Conservation (phyloP, 1,140 invertebrate species). For the Belonocnema kinseyi region DNA sequence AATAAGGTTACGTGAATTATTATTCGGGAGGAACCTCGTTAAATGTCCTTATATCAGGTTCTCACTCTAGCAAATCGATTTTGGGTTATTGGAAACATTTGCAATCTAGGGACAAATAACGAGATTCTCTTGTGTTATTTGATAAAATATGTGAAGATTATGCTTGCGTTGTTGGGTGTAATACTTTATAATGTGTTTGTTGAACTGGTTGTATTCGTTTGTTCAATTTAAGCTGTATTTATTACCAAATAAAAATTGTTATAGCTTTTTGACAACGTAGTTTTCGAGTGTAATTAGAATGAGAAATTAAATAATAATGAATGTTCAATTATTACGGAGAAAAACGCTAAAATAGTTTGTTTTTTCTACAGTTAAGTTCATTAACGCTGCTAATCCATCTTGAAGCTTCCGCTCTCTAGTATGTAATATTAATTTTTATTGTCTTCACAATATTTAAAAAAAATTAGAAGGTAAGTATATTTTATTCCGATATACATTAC, state of each 20-base stretch:
- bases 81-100: background rate
- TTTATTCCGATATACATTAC: too few relatives aligned
- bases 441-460: too few relatives aligned
- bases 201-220: background rate
- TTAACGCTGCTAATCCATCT: too few relatives aligned
- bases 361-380: background rate
- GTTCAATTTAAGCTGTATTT: conserved; percentile 4
- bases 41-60: background rate
- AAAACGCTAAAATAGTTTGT: background rate
- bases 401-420: too few relatives aligned
- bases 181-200: background rate
- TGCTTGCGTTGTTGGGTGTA: background rate
- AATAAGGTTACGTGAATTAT: too few relatives aligned
- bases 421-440: too few relatives aligned
- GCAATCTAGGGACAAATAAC: background rate
- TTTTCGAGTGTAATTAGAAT: background rate
- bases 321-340: background rate
- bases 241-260: background rate
- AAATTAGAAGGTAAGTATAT: too few relatives aligned
- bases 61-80: background rate
- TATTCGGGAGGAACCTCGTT: too few relatives aligned
- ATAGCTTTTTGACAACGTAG: conserved; percentile 13
- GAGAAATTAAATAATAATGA: background rate
- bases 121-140: background rate
- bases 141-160: background rate